Base-by-base conservation (phyloP, 2,888 invertebrate genomes). In the Hirtodrosophila confusa region DNA sequence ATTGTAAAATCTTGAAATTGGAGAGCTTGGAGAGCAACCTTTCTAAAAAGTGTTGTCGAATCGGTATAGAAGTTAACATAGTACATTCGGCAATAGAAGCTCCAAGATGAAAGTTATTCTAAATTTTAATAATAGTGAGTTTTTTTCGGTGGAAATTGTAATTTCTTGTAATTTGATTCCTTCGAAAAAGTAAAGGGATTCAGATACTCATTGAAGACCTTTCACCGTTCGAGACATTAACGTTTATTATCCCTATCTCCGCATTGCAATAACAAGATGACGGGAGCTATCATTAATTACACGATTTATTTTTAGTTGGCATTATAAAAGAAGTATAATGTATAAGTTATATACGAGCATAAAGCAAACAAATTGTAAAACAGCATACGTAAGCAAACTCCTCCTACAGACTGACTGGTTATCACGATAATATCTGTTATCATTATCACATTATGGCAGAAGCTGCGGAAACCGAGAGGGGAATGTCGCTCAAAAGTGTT, bases 301-400 rank as follows among this genome's bases (percentile, higher is more conserved):
- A 36, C 24, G 37, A 47, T 39, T 60, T 78, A 79, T 83, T 77
- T 77, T 77, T 77, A 79, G 75, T 68, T 7, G 40, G 31, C 17
- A 39, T 47, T 54, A 56, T 71, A 57, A 50, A 49, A 43, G 47
- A 64, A 43, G 53, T 61, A 56, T 53, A 53, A 53, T 57, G 58
- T 78, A 54, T 53, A 63, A 58, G n/a, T 53, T 44, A 73, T 69
- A 40, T 69, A 50, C 11, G 39, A 44, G 49, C 17, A 1, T 29
- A 33, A 40, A 27, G 55, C 80, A 79, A 78, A 57, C 72, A 63
- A 39, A 66, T 68, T 77, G 80, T 80, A 82, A 82, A 75, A 64
- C 49, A 47, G 47, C 65, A 67, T 65, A 69, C 82, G 77, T 62
- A 76, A 79, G 71, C 75, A 69, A 69, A 67, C 56, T 73, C 53